These are phyloP conservation scores for Myanophis thanlyinensis DNA, from an alignment of 2,113 vertebrate species.

Conservation along the genomic window DNA sequence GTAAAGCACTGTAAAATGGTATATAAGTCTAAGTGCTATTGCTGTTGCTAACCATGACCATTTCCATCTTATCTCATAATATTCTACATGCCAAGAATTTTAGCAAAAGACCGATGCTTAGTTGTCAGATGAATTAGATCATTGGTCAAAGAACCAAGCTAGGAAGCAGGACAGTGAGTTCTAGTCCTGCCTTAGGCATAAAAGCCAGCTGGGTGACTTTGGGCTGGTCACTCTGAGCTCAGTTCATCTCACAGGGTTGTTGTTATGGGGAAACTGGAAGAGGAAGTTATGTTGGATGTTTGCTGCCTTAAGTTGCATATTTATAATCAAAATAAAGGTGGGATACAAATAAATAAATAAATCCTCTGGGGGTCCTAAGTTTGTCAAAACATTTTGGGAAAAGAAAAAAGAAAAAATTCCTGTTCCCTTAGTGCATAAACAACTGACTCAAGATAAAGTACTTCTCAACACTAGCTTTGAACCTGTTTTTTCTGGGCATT, in stretches of 20 bases:
- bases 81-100: not conserved
- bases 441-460: slow-evolving; percentile 39
- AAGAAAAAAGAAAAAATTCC: not conserved
- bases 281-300: not conserved
- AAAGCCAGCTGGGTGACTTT: too few relatives aligned
- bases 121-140: not conserved
- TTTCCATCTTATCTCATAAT: not conserved
- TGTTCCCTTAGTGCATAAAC: not conserved
- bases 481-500: slow-evolving; percentile 31
- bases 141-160: not conserved
- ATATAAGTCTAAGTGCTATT: too few relatives aligned
- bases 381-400: not conserved
- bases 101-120: not conserved
- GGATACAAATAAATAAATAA: not conserved
- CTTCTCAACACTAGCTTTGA: slow-evolving; percentile 36
- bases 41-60: not conserved
- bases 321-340: not conserved
- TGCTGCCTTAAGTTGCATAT: not conserved
- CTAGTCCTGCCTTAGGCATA: too few relatives aligned
- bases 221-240: not conserved
- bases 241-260: not conserved
- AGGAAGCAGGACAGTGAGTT: too few relatives aligned
- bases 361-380: not conserved
- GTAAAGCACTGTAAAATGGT: too few relatives aligned
- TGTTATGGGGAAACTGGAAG: not conserved